phyloP scores from a whole-genome alignment of 1,140 invertebrate species.

The Drosophila oshimai region DNA sequence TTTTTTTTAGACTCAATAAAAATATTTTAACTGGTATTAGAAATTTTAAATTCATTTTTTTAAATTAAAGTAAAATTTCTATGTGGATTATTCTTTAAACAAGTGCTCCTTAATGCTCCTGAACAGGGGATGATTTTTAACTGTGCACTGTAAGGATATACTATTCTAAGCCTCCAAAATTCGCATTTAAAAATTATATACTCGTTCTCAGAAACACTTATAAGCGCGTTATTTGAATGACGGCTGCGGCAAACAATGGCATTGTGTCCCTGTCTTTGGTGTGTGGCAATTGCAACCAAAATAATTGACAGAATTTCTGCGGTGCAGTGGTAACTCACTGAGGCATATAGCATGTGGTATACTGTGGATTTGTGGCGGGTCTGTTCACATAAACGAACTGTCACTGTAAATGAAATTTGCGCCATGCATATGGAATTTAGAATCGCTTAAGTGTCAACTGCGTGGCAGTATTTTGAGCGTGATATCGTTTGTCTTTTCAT shows the following conservation, averaged over 20 bases:
- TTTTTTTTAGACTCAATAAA: too few relatives aligned
- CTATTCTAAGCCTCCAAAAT: neutral
- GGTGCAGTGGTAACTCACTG: constrained; percentile 10
- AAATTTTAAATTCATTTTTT: too few relatives aligned
- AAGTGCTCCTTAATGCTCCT: too few relatives aligned
- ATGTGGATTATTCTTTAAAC: too few relatives aligned
- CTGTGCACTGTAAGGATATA: neutral
- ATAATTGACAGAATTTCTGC: constrained; percentile 40
- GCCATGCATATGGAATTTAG: constrained; percentile 34
- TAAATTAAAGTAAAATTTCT: too few relatives aligned
- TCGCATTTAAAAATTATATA: constrained; percentile 42
- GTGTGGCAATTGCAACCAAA: constrained; percentile 26
- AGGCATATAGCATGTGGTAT: neutral
- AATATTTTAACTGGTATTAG: too few relatives aligned
- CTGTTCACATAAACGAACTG: neutral
- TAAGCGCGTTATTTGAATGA: constrained; percentile 51
- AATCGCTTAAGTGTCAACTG: constrained; percentile 48
- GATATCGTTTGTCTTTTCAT: constrained; percentile 31
- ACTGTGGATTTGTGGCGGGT: neutral
- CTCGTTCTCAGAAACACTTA: constrained; percentile 40
- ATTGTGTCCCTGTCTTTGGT: constrained; percentile 4
- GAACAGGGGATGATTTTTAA: too few relatives aligned
- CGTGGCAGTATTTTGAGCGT: constrained; percentile 20
- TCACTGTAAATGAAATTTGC: constrained; percentile 20
- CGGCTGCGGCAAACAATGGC: constrained; percentile 26